These are phyloP conservation scores for Thumatha senex DNA, from an alignment of 2,888 invertebrate species.

Conservation along the genomic window DNA sequence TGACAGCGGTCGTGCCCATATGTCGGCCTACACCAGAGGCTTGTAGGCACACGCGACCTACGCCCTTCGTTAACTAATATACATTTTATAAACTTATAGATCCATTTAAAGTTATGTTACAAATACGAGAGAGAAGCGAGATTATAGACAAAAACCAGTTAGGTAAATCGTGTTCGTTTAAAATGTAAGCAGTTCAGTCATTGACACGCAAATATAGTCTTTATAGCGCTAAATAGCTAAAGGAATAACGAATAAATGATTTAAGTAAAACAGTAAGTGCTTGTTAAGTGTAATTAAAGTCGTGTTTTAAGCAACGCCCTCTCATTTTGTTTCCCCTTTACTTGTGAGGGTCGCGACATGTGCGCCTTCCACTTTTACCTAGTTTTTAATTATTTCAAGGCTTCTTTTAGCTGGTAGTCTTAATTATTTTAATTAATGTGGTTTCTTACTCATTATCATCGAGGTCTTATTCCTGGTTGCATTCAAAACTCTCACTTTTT, in stretches of 20 bases:
- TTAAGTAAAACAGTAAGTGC: slow-evolving; percentile 44
- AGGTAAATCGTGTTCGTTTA: slow-evolving; percentile 11
- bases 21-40: slow-evolving; percentile 53
- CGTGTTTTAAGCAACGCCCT: slow-evolving; percentile 58
- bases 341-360: slow-evolving; percentile 53
- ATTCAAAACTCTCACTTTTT: too few species aligned
- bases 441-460: slow-evolving; percentile 6
- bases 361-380: slow-evolving; percentile 52
- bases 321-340: slow-evolving; percentile 58
- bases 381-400: slow-evolving; percentile 43
- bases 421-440: slow-evolving; percentile 35
- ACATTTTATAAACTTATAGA: slow-evolving; percentile 1
- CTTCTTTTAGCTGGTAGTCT: slow-evolving; percentile 22
- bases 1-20: slow-evolving; percentile 78
- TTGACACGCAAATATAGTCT: slow-evolving; percentile 15
- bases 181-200: slow-evolving; percentile 11
- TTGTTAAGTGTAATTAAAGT: slow-evolving; percentile 64
- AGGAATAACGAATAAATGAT: slow-evolving; percentile 28
- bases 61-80: slow-evolving; percentile 32
- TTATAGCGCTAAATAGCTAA: slow-evolving; percentile 16
- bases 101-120: slow-evolving; percentile 13
- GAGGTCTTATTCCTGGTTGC: too few species aligned
- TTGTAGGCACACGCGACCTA: slow-evolving; percentile 57
- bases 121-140: background rate
- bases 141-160: slow-evolving; percentile 6